phyloP scores from a whole-genome alignment of 2,113 vertebrate species.

The Diglossa brunneiventris region DNA sequence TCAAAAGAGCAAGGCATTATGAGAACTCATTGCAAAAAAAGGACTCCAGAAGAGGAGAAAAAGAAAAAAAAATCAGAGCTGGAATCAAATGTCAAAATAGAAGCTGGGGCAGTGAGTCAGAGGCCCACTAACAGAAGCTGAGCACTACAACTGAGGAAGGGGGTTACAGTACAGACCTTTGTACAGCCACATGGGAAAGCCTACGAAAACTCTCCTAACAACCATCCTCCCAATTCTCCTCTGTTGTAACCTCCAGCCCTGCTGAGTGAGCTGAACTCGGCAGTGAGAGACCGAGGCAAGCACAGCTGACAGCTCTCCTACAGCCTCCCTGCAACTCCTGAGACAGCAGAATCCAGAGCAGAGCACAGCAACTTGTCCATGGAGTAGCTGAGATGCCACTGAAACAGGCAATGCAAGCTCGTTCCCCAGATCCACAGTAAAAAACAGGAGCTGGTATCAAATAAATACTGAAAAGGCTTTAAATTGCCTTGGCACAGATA shows the following conservation, averaged over 20 bases:
- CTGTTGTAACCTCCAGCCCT: not conserved
- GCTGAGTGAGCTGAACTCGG: not conserved
- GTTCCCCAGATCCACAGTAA: not conserved
- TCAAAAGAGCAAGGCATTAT: not conserved
- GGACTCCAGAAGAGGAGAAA: not conserved
- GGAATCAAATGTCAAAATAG: not conserved
- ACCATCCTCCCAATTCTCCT: not conserved
- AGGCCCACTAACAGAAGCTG: rapidly evolving
- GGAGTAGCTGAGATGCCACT: not conserved
- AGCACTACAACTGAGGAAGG: not conserved
- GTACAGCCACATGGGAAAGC: not conserved
- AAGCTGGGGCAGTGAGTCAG: not conserved
- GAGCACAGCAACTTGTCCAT: rapidly evolving
- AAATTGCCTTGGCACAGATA: not conserved
- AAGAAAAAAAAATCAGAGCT: not conserved
- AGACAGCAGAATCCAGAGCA: not conserved
- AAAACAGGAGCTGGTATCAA: not conserved
- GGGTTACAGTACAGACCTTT: not conserved
- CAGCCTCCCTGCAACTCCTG: not conserved
- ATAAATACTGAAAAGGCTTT: not conserved
- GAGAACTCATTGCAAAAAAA: not conserved
- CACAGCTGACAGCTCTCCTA: rapidly evolving
- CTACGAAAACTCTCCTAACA: not conserved
- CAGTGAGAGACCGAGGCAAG: not conserved
- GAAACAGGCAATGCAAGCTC: not conserved